phyloP scores from a whole-genome alignment of 2,888 invertebrate species.

The Cephus runcator region DNA sequence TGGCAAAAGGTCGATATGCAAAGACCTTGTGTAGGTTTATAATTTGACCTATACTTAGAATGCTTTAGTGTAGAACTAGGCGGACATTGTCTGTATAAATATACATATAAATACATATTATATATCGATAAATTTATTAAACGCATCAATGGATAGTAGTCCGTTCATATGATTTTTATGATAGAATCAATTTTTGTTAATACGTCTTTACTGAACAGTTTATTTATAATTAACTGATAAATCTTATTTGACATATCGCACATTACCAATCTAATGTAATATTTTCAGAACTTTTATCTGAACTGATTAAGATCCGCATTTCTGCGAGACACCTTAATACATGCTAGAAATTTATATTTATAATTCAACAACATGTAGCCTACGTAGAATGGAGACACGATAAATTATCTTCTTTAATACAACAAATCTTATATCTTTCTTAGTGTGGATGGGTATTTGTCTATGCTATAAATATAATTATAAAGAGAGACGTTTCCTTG shows the following conservation, averaged over 20 bases:
- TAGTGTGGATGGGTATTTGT: background rate
- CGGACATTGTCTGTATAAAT: background rate
- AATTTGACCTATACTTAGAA: background rate
- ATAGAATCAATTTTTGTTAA: background rate
- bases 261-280: background rate
- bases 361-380: background rate
- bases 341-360: background rate
- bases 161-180: background rate
- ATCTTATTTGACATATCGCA: background rate
- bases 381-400: background rate
- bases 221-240: background rate
- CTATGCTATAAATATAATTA: background rate
- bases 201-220: background rate
- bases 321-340: background rate
- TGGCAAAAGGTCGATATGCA: too few relatives aligned
- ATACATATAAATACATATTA: background rate
- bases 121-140: background rate
- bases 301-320: background rate
- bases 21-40: too few relatives aligned
- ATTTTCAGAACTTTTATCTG: too few relatives aligned
- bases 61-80: background rate
- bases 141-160: background rate
- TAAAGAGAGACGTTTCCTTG: background rate
- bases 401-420: background rate
- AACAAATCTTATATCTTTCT: background rate